Base-by-base conservation (phyloP, 1,140 invertebrate species). In the Calephelis virginiensis region DNA sequence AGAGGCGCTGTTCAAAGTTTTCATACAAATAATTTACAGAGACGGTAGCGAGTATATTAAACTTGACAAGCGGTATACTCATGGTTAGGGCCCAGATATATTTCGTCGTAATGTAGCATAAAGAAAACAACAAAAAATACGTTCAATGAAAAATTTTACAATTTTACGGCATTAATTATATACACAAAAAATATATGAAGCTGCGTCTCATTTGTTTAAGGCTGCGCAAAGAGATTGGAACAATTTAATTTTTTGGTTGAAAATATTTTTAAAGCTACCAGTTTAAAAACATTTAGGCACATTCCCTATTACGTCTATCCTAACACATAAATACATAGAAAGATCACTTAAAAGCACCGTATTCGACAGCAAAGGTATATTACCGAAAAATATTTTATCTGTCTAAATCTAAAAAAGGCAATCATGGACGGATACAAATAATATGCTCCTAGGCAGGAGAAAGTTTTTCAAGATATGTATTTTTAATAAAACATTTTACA, bases 341-440 rank as follows among this genome's bases (percentile, higher is more conserved):
- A 28, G 8, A 37, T 17, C 50, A 56, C 50, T 10, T 12, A 56
- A 28, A 28, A 56, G 9, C 50, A 56, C 50, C 50, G 9, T 64
- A 45, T 40, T 5, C 6, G 40, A 64, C 5, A 40, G 43, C 48
- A 12, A 50, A 28, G 53, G 50, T 49, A 64, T 38, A 49, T 56
- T 47, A 50, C 50, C 63, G 38, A 49, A 64, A 64, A 64, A 53
- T 64, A 64, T 53, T 53, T 17, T 28, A 53, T 6, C 9, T 43
- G 48, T 40, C 48, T 64, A 64, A 13, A 10, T 17, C 13, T 64
- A 64, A 64, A 40, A 50, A 64, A 64, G 63, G 63, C 63, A 64
- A 48, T 64, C 37, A 28, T 37, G 63, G 63, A 53, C 49, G 63
- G 63, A 64, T 48, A 53, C 28, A 17, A 48, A n/a, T 40, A 38